Percentiles rank a stretch among this genome's conserved stretches.
These are phyloP conservation scores for Octodon degus DNA, from an alignment of 2,113 vertebrate species.

Conservation along the genomic window DNA sequence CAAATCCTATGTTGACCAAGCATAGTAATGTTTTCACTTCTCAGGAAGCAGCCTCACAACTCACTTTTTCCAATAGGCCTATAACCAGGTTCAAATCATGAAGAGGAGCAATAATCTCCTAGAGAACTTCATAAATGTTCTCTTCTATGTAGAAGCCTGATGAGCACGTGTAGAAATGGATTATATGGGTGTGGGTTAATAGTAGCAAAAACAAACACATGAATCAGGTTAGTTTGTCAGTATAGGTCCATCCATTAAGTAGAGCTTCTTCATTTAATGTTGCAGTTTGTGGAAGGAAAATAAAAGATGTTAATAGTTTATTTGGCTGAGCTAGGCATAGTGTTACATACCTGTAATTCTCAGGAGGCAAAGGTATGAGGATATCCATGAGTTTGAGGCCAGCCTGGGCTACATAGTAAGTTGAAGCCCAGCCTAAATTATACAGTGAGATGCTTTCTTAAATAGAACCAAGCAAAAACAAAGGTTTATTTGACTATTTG, in stretches of 20 bases:
- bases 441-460: background rate
- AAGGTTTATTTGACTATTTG: background rate
- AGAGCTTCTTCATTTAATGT: background rate
- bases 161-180: background rate
- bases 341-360: background rate
- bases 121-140: background rate
- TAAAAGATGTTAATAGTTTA: background rate
- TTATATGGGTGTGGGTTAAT: background rate
- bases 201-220: background rate
- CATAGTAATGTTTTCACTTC: background rate
- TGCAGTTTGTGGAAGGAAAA: background rate
- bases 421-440: background rate
- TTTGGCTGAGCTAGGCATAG: background rate
- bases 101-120: background rate
- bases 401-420: background rate
- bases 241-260: background rate
- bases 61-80: background rate
- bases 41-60: background rate
- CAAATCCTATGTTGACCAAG: background rate
- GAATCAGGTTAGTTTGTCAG: background rate
- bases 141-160: background rate
- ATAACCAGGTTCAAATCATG: background rate
- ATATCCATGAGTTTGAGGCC: background rate
- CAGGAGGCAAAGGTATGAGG: background rate
- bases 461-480: background rate